Evolutionary conservation across 2,888 invertebrate species (phyloP).

Genomic region (Linyphia triangularis): DNA sequence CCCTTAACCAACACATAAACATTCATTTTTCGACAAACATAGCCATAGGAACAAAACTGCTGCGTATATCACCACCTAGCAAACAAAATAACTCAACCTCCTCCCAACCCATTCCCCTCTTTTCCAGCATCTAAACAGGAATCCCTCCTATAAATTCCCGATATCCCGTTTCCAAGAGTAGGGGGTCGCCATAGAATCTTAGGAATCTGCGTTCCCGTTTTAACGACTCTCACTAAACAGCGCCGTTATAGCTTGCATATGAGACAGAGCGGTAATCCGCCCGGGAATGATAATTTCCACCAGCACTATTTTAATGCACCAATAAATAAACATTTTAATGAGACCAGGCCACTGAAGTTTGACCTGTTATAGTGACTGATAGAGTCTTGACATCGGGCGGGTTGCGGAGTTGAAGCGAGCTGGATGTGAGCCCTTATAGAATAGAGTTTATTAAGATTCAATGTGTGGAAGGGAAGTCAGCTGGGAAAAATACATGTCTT

Average conservation of each 20-base stretch:
- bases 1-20: no score
- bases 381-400: constrained; percentile 13
- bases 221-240: constrained; percentile 59
- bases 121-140: neutral
- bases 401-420: constrained; percentile 1
- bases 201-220: constrained; percentile 28
- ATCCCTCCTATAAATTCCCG: constrained; percentile 47
- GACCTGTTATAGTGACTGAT: constrained; percentile 52
- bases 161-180: constrained; percentile 31
- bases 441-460: constrained; percentile 58
- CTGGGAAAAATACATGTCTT: constrained; percentile 56
- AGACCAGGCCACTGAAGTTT: constrained; percentile 37
- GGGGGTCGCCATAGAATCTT: constrained; percentile 30
- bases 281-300: constrained; percentile 64
- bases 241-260: constrained; percentile 49
- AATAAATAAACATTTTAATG: constrained; percentile 67
- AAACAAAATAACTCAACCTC: neutral
- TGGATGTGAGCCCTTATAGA: constrained; percentile 26
- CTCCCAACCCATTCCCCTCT: neutral
- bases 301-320: constrained; percentile 56
- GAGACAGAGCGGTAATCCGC: constrained; percentile 38
- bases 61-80: neutral
- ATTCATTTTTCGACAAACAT: no score
- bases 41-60: no score
- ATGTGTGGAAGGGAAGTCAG: constrained; percentile 27